Conservation (phyloP, 2,888 invertebrate species). For the Parapristionchus giblindavisi region DNA sequence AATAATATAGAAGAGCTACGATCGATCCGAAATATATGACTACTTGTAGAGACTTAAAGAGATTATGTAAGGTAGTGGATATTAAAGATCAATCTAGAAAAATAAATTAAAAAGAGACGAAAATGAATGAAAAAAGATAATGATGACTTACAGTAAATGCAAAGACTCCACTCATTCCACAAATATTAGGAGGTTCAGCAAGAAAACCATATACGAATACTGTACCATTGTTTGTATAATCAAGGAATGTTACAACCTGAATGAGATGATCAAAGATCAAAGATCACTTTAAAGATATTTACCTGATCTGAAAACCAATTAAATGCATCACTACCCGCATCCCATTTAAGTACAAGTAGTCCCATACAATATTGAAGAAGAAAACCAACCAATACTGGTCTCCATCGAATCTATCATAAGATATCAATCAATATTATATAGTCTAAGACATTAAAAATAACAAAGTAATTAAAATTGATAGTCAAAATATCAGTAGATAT, state of each 20-base stretch:
- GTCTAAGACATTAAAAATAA: no score
- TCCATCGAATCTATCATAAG: slow-evolving; percentile 77
- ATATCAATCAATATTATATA: no score
- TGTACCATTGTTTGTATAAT: slow-evolving; percentile 81
- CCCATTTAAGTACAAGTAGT: slow-evolving; percentile 85
- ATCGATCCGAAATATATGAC: slow-evolving; percentile 66
- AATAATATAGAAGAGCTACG: slow-evolving; percentile 63
- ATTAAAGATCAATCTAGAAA: neutral
- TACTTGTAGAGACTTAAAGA: slow-evolving; percentile 62
- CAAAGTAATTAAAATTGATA: no score
- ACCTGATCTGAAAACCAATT: slow-evolving; percentile 78
- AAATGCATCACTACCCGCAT: slow-evolving; percentile 35
- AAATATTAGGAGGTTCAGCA: slow-evolving; percentile 65
- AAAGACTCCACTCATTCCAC: slow-evolving; percentile 76
- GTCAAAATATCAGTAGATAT: no score
- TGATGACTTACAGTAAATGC: slow-evolving; percentile 80
- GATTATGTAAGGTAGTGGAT: neutral
- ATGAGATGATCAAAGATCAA: neutral
- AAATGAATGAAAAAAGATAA: neutral
- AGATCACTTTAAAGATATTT: neutral
- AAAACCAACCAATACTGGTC: slow-evolving; percentile 82
- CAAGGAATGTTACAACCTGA: slow-evolving; percentile 78
- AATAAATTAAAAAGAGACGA: neutral
- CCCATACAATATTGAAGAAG: slow-evolving; percentile 86
- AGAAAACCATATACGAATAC: slow-evolving; percentile 81